phyloP scores from a whole-genome alignment of 2,888 invertebrate genomes.

The Theretra japonica region DNA sequence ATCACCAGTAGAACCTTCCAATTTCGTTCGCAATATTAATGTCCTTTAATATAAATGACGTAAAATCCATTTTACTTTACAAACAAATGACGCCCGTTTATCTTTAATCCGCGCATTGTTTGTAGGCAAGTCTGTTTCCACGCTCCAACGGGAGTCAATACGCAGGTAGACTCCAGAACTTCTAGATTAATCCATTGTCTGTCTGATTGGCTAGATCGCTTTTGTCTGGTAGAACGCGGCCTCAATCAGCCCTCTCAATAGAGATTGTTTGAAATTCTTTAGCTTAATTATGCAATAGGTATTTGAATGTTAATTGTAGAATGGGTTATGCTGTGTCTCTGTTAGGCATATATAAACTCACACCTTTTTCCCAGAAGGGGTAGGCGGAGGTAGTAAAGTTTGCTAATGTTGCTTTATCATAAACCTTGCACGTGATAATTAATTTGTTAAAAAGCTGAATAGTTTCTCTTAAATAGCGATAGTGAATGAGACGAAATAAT shows the following conservation, averaged over 20 bases:
- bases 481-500: no score
- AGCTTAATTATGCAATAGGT: slow-evolving; percentile 15
- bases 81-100: background rate
- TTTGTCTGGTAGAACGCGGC: slow-evolving; percentile 5
- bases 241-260: slow-evolving; percentile 10
- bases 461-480: no score
- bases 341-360: background rate
- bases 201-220: slow-evolving; percentile 29
- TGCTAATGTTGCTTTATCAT: no score
- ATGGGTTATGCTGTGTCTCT: background rate
- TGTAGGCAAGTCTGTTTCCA: background rate
- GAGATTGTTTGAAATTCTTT: slow-evolving; percentile 22
- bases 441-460: no score
- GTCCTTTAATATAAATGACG: background rate
- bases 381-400: no score
- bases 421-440: no score
- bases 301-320: background rate
- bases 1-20: no score
- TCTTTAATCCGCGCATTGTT: background rate
- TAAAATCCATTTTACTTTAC: background rate
- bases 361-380: no score
- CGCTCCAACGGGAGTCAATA: slow-evolving; percentile 12
- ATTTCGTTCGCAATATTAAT: background rate
- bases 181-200: slow-evolving; percentile 32
- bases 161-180: slow-evolving; percentile 21